Evolutionary conservation across 2,113 vertebrate genomes (phyloP), one percentile per base, ranked within the genome.

Genomic region (Sardina pilchardus): DNA sequence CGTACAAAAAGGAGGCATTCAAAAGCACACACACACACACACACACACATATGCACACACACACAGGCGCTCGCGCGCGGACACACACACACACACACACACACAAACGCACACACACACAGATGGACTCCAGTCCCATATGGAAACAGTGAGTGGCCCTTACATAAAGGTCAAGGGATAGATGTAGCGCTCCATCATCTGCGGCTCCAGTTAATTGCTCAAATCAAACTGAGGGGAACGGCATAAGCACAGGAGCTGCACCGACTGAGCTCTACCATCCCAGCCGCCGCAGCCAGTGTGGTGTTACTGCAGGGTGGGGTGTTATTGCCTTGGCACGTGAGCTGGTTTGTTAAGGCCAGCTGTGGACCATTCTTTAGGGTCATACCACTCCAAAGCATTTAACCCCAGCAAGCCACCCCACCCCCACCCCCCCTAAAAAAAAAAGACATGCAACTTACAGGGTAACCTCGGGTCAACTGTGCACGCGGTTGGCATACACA

Each of bases 151-250:
- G 34, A 17, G 34, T 78, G 30, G 71, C 71, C 71, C 30, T 34
- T 78, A 19, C 71, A 39, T 3, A 78, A 78, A 78, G 71, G 71
- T 34, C 30, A 78, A 34, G 14, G 9, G 71, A 75, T 34, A 14
- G 67, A 34, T 75, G n/a, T 36, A 71, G 36, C 36, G 30, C 67
- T 36, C 26, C 63, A 34, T 75, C 30, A 75, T 75, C 30, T 78
- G 71, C 39, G 67, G 71, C 71, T 78, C 30, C 14, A 16, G 71
- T 34, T 78, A 78, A 78, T 78, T 78, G 71, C 71, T 78, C 34
- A 16, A 36, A 78, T 17, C 26, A 34, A 78, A 78, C 12, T 30
- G 30, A 78, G 14, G 71, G 71, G 30, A 78, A 36, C 4, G 30
- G 71, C 30, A 34, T 5, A 34, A 14, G 71, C 30, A 36, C 10